A percentile compares a stretch with the other conserved stretches of the same genome.
phyloP scores from a whole-genome alignment of 2,113 vertebrate genomes.

The Hemicordylus capensis region DNA sequence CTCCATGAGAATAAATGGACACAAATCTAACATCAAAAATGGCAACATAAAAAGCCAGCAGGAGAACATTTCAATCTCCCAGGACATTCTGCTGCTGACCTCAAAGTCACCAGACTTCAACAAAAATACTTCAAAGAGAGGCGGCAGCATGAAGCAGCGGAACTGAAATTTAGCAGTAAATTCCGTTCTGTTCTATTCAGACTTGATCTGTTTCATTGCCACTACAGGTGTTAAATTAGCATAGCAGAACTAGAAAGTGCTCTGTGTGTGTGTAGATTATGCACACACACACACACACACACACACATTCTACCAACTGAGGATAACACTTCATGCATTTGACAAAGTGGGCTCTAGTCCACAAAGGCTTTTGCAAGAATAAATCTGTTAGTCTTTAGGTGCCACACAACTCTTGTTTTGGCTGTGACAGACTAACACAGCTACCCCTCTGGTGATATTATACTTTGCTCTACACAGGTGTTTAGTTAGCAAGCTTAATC shows the following conservation, averaged over 20 bases:
- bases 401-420: background rate
- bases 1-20: background rate
- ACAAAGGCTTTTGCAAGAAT: background rate
- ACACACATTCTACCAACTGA: background rate
- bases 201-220: background rate
- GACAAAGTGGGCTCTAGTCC: background rate
- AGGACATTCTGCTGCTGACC: background rate
- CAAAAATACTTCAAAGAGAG: background rate
- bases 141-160: background rate
- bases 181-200: background rate
- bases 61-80: background rate
- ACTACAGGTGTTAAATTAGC: background rate
- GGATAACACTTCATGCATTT: background rate
- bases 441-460: background rate
- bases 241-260: too few relatives aligned
- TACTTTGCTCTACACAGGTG: background rate
- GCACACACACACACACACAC: too few relatives aligned
- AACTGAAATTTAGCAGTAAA: background rate
- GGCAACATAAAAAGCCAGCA: background rate
- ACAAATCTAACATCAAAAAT: background rate
- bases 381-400: background rate
- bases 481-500: background rate
- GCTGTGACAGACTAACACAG: background rate
- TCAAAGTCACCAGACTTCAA: background rate
- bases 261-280: too few relatives aligned